These are phyloP conservation scores for Thalassarche chlororhynchos DNA, from an alignment of 2,113 vertebrate genomes.

Conservation along the genomic window DNA sequence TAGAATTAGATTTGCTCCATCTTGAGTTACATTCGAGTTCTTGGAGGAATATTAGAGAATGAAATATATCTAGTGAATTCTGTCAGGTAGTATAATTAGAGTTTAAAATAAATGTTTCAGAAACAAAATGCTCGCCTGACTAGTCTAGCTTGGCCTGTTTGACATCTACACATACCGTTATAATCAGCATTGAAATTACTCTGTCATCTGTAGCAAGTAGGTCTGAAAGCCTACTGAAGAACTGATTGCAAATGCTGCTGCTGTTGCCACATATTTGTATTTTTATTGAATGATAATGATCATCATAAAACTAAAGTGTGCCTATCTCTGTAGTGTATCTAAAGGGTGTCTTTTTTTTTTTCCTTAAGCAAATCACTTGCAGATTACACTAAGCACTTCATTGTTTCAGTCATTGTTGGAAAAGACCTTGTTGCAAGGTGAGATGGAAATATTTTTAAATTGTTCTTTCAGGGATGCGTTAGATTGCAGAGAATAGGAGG, in stretches of 20 bases:
- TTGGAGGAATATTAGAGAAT: background rate
- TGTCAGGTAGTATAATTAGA: background rate
- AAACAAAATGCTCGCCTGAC: background rate
- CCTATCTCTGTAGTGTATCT: background rate
- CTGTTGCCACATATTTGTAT: background rate
- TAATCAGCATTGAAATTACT: background rate
- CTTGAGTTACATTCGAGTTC: background rate
- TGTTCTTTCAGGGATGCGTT: background rate
- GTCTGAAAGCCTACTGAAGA: background rate
- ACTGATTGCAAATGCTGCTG: background rate
- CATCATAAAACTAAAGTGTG: background rate
- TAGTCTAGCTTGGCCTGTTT: background rate
- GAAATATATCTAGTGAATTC: background rate
- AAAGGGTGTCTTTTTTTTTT: background rate
- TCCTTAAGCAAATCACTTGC: constrained; percentile 88
- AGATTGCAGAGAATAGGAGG: background rate
- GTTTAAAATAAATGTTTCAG: background rate
- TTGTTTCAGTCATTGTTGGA: constrained; percentile 90
- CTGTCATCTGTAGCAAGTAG: background rate
- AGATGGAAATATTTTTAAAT: background rate
- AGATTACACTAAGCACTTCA: constrained; percentile 90
- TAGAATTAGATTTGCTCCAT: background rate
- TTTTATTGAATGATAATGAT: background rate
- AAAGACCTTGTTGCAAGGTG: constrained; percentile 96
- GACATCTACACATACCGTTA: background rate